Base-by-base conservation (phyloP, 2,888 invertebrate genomes). In the Lasioglossum morio region DNA sequence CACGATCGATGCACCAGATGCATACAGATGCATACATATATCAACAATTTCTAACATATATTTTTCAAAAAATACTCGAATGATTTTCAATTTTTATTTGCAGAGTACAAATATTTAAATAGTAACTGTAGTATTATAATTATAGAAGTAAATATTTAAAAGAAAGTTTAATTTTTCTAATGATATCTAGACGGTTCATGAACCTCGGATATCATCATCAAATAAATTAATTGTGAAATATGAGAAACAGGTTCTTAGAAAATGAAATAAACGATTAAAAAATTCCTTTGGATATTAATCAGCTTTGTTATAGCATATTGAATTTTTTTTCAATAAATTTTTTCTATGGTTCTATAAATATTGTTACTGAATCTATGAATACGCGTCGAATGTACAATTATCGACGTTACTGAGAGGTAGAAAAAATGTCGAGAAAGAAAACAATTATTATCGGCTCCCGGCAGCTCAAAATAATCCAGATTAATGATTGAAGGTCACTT, bases 401-500 rank as follows among this genome's bases (percentile, higher is more conserved):
- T 23, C 34, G 34, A 69, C 66, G 34, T 69, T 69, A 23, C 0
- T 7, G 23, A 1, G 37, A 37, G 66, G 3, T 8, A 69, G 19
- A 37, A 69, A 23, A 69, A 37, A 69, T 7, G 66, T 30, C 19
- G 30, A 69, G 30, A 69, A 10, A 37, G 37, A 37, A 34, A 37
- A 53, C 34, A 34, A 30, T 69, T 37, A 30, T 69, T 69, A 69
- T 69, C 34, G 66, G 37, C 34, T 37, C 30, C 3, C 34, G 34
- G 34, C 8, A 8, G 66, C 34, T 30, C 37, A 37, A 69, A 69
- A 69, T 34, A 69, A 69, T 69, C 66, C 34, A 34, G 34, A 69
- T 69, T 69, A 23, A 10, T 37, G 66, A 69, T 69, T 63, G 63
- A 30, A 63, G 63, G 63, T 63, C 63, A 63, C 2, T 63, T 63